Evolutionary conservation across 2,113 vertebrate genomes (phyloP).

Genomic region (Tachycineta bicolor): DNA sequence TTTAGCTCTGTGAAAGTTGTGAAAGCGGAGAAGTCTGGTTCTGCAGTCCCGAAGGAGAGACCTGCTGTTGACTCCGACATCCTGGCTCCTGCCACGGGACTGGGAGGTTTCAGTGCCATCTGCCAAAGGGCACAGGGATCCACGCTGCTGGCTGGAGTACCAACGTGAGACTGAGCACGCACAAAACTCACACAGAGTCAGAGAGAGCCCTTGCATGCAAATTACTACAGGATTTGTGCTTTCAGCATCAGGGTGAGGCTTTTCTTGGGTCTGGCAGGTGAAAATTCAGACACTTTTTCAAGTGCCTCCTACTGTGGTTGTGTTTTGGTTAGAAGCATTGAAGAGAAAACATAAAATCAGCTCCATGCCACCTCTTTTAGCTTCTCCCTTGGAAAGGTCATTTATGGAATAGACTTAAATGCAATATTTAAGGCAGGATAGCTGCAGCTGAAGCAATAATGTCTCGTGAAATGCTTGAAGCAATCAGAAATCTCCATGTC

Average conservation of each 20-base stretch:
- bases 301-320: not conserved
- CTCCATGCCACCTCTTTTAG: not conserved
- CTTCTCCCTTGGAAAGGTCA: not conserved
- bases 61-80: not conserved
- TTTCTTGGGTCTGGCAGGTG: not conserved
- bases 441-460: not conserved
- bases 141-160: not conserved
- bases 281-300: not conserved
- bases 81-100: not conserved
- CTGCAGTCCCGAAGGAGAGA: not conserved
- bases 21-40: not conserved
- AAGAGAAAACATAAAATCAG: not conserved
- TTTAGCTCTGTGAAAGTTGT: not conserved
- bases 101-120: conserved; percentile 8
- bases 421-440: not conserved
- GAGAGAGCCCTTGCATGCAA: not conserved
- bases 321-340: not conserved
- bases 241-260: not conserved
- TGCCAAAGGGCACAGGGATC: conserved; percentile 17
- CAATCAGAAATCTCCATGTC: not conserved
- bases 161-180: not conserved
- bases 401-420: not conserved
- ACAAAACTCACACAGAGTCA: not conserved
- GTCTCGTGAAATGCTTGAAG: not conserved
- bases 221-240: not conserved